A percentile compares a stretch with the other conserved stretches of the same genome.
Evolutionary conservation across 2,797 vertebrate genomes (phyloP).

Genomic region (Eutrigla gurnardus): DNA sequence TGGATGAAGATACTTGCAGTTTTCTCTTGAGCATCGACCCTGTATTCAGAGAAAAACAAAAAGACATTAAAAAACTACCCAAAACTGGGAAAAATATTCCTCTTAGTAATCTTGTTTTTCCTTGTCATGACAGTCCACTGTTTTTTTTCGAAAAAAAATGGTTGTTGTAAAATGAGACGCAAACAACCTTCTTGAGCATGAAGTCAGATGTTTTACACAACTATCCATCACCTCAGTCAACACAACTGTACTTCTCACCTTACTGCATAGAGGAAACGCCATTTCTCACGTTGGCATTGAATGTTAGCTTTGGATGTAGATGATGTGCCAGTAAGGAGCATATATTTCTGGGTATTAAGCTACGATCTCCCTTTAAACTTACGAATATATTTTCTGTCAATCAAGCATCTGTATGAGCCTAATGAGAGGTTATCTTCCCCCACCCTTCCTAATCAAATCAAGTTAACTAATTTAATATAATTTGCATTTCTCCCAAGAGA

Average conservation of each 20-base stretch:
- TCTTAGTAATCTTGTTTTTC: not conserved
- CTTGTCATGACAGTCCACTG: not conserved
- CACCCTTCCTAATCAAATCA: constrained; percentile 34
- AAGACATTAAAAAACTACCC: not conserved
- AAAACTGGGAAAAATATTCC: too few relatives aligned
- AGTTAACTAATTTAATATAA: constrained; percentile 21
- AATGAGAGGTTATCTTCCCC: constrained; percentile 13
- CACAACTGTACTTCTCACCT: not conserved
- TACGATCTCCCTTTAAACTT: constrained; percentile 8
- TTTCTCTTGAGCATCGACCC: constrained; percentile 98
- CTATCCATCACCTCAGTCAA: not conserved
- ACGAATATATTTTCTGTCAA: constrained; percentile 5
- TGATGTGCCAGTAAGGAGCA: not conserved
- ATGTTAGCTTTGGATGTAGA: not conserved
- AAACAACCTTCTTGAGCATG: not conserved
- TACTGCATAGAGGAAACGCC: not conserved
- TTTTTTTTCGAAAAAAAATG: constrained; percentile 14
- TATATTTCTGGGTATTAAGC: constrained; percentile 21
- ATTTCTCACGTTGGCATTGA: not conserved
- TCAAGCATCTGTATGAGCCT: constrained; percentile 15
- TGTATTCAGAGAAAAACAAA: constrained; percentile 69
- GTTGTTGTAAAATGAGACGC: not conserved
- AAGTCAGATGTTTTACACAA: not conserved
- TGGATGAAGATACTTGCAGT: constrained; percentile 99
- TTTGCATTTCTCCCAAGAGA: constrained; percentile 40